Base-by-base conservation (phyloP, 1,140 invertebrate species). In the Dinoponera quadriceps region DNA sequence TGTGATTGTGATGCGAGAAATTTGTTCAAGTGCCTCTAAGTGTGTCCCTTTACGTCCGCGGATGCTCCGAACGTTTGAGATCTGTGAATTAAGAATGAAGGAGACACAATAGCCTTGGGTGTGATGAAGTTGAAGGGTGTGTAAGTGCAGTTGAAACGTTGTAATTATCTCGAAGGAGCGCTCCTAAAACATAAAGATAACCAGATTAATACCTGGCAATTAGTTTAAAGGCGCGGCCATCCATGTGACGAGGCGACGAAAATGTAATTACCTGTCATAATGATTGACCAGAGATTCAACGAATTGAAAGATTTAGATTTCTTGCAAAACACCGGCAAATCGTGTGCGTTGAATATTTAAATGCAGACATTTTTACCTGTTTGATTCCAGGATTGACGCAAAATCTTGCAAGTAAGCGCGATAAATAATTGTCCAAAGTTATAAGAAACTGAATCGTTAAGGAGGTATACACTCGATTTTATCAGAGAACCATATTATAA, bases 1-100 rank as follows among this genome's bases (percentile, higher is more conserved):
- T 71, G 75, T 69, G 63, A 69, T 44, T 80, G 75, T 80, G 75
- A 69, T 57, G 0, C 3, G 33, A 20, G 4, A 44, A 71, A 48
- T 80, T 57, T 71, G 38, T 44, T 20, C 13, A 22, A 78, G 75
- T 78, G 75, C 22, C 25, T 69, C 25, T 29, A 14, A 69, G 75
- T 78, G 75, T 20, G 2, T 55, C 14, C 13, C 25, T 44, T n/a
- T 3, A 25, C 18, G n/a, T 63, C 4, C 25, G 62, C 20, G 44
- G 16, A 51, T 54, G 25, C 16, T 16, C 51, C 7, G 25, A 25
- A 74, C 20, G 20, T 54, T 22, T 38, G 25, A 55, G 9, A n/a
- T 18, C 20, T 27, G 74, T 77, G 29, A 77, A 77, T 33, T 33
- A 18, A 54, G 62, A 25, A 33, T 66, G 18, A 13, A 65, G n/a